Evolutionary conservation across 64 coral and sea anemone species (phyloP), one percentile per base, ranked within the genome.

Genomic region (Astreopora myriophthalma): DNA sequence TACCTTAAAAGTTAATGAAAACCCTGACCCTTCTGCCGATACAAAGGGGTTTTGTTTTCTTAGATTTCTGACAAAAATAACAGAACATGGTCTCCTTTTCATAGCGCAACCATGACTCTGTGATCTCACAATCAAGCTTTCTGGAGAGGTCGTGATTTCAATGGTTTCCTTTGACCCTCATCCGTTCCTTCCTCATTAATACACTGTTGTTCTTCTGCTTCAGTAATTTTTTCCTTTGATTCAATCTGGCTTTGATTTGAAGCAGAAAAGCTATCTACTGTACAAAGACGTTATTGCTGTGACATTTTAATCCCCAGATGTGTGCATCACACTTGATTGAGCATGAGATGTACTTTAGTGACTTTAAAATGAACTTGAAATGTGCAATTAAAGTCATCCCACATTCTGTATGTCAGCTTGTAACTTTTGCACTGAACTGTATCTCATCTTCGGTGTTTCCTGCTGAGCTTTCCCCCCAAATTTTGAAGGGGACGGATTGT

Each of bases 51-150:
- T 88, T 48, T 6, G 9, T 74, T 44, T 75, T 75, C 24, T 75
- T 75, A 37, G 85, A 73, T 70, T 55, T 51, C 25, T 20, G 20
- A 87, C 65, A 87, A 73, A 87, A 87, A 72, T 72, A 40, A 66
- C 42, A 73, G 48, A 73, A 73, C 67, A 74, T 75, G 0, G 70
- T 49, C 24, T 74, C 86, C 46, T 75, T 89, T 89, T 61, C 71
- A 74, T 64, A 58, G 39, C 42, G 40, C 32, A 88, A 49, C 86
- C 86, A 75, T 22, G 69, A n/a, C n/a, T n/a, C n/a, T 73, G 44
- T 88, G 69, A 73, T 88, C 86, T 74, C 48, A 25, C 22, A 84
- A 84, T 55, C 80, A 84, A 38, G 80, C 65, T 85, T 85, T 85
- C 78, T 88, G 40, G 51, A 88, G 70, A 86, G 58, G 69, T 86